Evolutionary conservation across 2,888 invertebrate genomes (phyloP).

Genomic region (Blastobasis adustella): DNA sequence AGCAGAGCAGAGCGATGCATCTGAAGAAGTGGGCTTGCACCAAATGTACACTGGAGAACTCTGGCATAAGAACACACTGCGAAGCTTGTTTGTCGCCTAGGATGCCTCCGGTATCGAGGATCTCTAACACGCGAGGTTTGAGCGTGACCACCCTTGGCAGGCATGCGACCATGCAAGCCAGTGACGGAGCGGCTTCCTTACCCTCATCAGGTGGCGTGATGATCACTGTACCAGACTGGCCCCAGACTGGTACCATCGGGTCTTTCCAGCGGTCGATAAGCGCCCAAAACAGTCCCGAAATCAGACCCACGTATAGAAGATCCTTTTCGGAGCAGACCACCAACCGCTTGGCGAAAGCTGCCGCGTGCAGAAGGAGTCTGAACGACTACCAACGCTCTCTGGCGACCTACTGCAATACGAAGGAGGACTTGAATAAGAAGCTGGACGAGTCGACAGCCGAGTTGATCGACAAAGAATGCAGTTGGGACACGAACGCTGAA

Average conservation of each 20-base stretch:
- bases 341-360: conserved; percentile 58
- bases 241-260: conserved; percentile 46
- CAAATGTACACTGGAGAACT: conserved; percentile 85
- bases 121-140: conserved; percentile 56
- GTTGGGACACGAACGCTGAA: conserved; percentile 73
- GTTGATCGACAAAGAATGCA: conserved; percentile 73
- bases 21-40: conserved; percentile 80
- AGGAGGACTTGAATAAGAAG: conserved; percentile 37
- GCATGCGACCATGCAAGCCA: conserved; percentile 46
- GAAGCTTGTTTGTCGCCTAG: conserved; percentile 84
- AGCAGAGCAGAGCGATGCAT: conserved; percentile 56
- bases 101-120: conserved; percentile 49
- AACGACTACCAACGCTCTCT: conserved; percentile 62
- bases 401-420: conserved; percentile 48
- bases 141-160: conserved; percentile 64
- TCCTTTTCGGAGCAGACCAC: conserved; percentile 66
- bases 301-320: conserved; percentile 58
- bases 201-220: conserved; percentile 74
- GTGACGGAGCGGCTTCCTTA: conserved; percentile 58
- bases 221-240: conserved; percentile 79
- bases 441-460: conserved; percentile 61
- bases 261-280: conserved; percentile 55
- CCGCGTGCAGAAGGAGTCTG: conserved; percentile 61
- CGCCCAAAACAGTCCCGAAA: conserved; percentile 65
- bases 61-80: conserved; percentile 78